Percentiles rank a stretch among this genome's conserved stretches.
Conservation (phyloP, 2,797 vertebrate genomes). For the Okamejei kenojei region DNA sequence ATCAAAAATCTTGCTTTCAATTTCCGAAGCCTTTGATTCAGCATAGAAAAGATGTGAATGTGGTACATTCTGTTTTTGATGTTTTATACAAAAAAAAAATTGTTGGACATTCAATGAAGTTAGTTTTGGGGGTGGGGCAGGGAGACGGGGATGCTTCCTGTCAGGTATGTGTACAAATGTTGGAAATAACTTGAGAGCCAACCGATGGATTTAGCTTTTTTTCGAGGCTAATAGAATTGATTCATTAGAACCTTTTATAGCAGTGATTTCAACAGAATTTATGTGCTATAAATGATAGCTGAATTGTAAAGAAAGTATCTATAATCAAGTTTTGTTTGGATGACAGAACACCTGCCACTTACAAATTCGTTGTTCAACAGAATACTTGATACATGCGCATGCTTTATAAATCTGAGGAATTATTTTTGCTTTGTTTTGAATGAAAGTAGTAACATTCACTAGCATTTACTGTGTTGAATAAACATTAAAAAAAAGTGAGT, state of each 20-base stretch:
- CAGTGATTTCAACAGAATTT: background rate
- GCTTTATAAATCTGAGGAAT: background rate
- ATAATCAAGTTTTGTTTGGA: background rate
- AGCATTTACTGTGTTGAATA: background rate
- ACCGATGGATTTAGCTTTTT: background rate
- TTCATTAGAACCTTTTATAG: background rate
- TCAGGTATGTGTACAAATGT: background rate
- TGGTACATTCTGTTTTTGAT: background rate
- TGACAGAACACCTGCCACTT: slow-evolving; percentile 6
- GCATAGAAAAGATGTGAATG: background rate
- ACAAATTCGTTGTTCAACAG: background rate
- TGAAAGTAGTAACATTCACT: background rate
- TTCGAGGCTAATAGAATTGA: background rate
- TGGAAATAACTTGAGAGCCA: background rate
- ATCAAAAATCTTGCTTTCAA: background rate
- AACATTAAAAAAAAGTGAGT: no score
- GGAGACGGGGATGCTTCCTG: background rate
- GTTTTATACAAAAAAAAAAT: background rate
- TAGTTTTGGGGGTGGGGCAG: background rate
- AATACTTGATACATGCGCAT: background rate
- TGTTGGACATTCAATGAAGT: background rate
- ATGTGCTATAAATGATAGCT: background rate
- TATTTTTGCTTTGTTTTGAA: background rate
- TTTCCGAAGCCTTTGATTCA: background rate
- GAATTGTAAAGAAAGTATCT: background rate